Evolutionary conservation across 2,113 vertebrate genomes (phyloP), one percentile per base, ranked within the genome.

Genomic region (Serinus canaria): DNA sequence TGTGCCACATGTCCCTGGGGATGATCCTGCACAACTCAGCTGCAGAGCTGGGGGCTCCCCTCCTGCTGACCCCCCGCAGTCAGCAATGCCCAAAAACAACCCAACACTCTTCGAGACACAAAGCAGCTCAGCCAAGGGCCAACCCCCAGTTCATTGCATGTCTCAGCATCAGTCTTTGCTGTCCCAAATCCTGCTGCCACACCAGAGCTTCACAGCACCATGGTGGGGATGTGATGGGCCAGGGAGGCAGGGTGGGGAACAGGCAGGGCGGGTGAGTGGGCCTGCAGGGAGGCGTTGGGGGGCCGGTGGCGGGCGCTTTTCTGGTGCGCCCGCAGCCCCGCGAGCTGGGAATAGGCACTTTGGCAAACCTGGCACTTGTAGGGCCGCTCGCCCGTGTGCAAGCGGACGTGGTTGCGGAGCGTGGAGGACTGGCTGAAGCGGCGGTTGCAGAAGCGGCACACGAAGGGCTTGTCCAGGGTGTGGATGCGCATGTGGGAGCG

Each of bases 401-500:
- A 97, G 23, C 99, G 99, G 64, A 99, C 99, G 90, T 99, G 99
- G 98, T 99, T 99, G 39, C 99, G 98, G 62, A 99, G 98, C 23
- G 99, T 99, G 96, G 99, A 99, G 60, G 99, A 99, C 98, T 99
- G 99, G 97, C 99, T 99, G 98, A 99, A 99, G 97, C 99, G 99
- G 49, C 99, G 99, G 96, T 98, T 99, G 98, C 99, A 99, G 98
- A 99, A 99, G 96, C 99, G 99, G 96, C 99, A 99, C 58, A 99
- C 98, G 77, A 99, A 99, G 46, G 99, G 99, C 95, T 99, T 99
- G 98, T 99, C 99, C 98, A 99, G 98, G 2, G 99, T 99, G 98
- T 99, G 99, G 97, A 99, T 99, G 96, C 99, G 99, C 99, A 99
- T 99, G 98, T 99, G 99, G 15, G 99, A 99, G 97, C 99, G 99